Evolutionary conservation across 1,140 invertebrate species (phyloP).

Genomic region (Bombus difficillimus): DNA sequence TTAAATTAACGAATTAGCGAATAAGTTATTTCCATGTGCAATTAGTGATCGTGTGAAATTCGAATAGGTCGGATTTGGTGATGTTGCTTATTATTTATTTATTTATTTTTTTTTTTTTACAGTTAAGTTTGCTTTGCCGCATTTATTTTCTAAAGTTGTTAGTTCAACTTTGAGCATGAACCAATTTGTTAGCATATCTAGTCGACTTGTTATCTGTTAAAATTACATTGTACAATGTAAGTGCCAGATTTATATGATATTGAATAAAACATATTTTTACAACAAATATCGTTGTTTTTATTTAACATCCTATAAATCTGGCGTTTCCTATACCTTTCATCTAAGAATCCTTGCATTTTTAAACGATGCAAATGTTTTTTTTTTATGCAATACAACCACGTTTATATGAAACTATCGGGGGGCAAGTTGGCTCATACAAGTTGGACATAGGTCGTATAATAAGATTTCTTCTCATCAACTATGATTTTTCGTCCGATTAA

Average conservation of each 20-base stretch:
- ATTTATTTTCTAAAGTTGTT: conserved; percentile 5
- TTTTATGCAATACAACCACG: neutral
- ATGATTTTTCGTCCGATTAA: too few relatives aligned
- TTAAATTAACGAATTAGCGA: conserved; percentile 29
- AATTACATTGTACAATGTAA: conserved; percentile 67
- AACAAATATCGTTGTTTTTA: conserved; percentile 56
- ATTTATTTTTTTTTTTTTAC: conserved; percentile 3
- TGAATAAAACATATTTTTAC: conserved; percentile 73
- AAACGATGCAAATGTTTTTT: neutral
- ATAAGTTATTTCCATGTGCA: conserved; percentile 11
- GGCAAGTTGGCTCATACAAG: too few relatives aligned
- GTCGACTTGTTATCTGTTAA: conserved; percentile 60
- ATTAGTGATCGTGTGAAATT: conserved; percentile 5
- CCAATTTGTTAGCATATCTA: conserved; percentile 61
- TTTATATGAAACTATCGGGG: too few relatives aligned
- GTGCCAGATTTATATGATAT: conserved; percentile 79
- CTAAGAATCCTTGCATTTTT: neutral
- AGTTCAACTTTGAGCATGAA: conserved; percentile 36
- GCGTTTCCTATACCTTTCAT: conserved; percentile 55
- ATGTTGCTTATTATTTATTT: conserved; percentile 6
- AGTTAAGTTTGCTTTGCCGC: conserved; percentile 8
- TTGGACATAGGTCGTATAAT: too few relatives aligned
- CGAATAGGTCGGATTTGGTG: conserved; percentile 18
- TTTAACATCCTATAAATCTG: conserved; percentile 79
- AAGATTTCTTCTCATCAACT: too few relatives aligned